Base-by-base conservation (phyloP, 2,888 invertebrate species). In the Chrysopilus asiliformis region DNA sequence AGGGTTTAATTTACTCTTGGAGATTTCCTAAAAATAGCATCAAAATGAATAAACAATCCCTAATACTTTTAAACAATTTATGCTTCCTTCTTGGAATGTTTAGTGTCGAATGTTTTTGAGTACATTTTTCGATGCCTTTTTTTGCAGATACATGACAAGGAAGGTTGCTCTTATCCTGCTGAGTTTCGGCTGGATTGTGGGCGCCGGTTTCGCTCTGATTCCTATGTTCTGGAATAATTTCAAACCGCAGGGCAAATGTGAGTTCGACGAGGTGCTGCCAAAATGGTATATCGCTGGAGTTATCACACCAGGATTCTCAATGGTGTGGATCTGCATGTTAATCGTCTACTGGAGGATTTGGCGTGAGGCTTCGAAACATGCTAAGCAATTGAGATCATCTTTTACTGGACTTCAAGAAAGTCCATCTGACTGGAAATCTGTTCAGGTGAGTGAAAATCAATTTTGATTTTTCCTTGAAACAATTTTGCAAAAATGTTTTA, bases 221-320 rank as follows among this genome's bases (percentile, higher is more conserved):
- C 80, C 82, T 2, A 67, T 79, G 44, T 78, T 80, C 58, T 84
- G 82, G 82, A 84, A 85, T 60, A 73, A 74, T 46, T 85, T 79
- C 76, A 65, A 68, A 16, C 66, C 66, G 7, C 69, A 69, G 9
- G 53, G 65, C 38, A 57, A 66, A 26, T 83, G 83, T 54, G 79
- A 81, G 55, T 71, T 82, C 57, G 74, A 78, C 47, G 68, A 74
- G 55, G 72, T 81, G 41, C 52, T 74, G 27, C 58, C 66, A 13
- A 57, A 59, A 36, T 66, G 61, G 56, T 61, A 65, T 43, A 53
- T 64, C 50, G 56, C 56, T 7, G 65, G 58, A 8, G 56, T 75
- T 15, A 63, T 83, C 44, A 75, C 76, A 29, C 84, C 84, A 1
- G 72, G 77, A 58, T 80, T 84, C 55, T 68, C 72, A 1, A 63